phyloP scores from a whole-genome alignment of 2,888 invertebrate species.

The Scaptodrosophila latifasciaeformis region DNA sequence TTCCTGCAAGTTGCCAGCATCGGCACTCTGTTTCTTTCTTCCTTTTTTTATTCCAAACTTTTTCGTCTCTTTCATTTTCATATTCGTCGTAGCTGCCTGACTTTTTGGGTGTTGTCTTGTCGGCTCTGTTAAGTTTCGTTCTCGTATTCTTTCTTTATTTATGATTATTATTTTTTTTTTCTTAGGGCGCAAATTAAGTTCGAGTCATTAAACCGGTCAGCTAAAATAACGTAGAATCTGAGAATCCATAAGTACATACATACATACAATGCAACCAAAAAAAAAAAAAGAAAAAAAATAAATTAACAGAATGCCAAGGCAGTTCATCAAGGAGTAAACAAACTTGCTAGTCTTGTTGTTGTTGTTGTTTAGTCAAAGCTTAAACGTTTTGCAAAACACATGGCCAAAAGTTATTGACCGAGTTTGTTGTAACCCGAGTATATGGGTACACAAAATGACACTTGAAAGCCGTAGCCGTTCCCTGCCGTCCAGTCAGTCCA shows the following conservation, averaged over 20 bases:
- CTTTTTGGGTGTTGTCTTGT: conserved; percentile 45
- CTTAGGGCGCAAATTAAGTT: conserved; percentile 62
- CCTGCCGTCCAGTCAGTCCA: too few species aligned
- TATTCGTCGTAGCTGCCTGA: conserved; percentile 30
- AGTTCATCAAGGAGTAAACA: conserved; percentile 39
- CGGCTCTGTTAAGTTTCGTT: too few species aligned
- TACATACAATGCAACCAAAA: conserved; percentile 9
- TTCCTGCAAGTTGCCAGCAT: conserved; percentile 39
- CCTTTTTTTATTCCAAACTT: conserved; percentile 19
- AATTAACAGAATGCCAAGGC: conserved; percentile 35
- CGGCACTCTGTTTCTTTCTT: neutral
- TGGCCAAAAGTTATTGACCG: conserved; percentile 59
- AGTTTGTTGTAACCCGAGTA: conserved; percentile 56
- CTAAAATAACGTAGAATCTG: conserved; percentile 50
- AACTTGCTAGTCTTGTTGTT: conserved; percentile 16
- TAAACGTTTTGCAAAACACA: conserved; percentile 40
- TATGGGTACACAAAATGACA: too few species aligned
- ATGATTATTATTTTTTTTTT: conserved; percentile 19
- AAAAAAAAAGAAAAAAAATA: neutral
- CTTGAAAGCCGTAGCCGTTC: too few species aligned
- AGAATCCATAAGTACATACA: conserved; percentile 3
- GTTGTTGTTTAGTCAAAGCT: conserved; percentile 40
- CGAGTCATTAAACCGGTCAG: conserved; percentile 64
- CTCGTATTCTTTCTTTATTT: neutral
- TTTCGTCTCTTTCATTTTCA: conserved; percentile 7